A percentile compares a stretch with the other conserved stretches of the same genome.
These are phyloP conservation scores for Ancistrus triradiatus DNA, from an alignment of 2,113 vertebrate species.

Conservation along the genomic window DNA sequence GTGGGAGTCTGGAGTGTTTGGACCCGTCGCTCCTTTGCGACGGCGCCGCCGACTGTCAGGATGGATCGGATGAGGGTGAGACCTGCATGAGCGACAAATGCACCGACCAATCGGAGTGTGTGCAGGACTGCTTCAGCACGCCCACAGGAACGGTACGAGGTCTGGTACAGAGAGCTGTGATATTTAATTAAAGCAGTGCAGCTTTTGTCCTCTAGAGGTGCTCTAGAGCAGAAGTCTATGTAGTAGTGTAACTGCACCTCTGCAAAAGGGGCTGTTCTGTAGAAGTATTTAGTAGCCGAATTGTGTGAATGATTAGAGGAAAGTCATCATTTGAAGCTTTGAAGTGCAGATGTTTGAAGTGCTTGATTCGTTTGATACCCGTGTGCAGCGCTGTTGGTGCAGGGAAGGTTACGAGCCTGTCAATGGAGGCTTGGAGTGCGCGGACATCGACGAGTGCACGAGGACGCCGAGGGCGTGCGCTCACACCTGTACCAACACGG, in stretches of 20 bases:
- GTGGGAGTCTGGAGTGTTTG: constrained; percentile 69
- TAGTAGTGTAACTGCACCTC: too few species aligned
- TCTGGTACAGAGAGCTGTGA: background rate
- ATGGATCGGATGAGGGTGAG: constrained; percentile 78
- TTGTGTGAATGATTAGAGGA: too few species aligned
- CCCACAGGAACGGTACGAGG: constrained; percentile 75
- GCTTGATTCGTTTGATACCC: too few species aligned
- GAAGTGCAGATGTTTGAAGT: too few species aligned
- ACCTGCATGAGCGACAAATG: constrained; percentile 56
- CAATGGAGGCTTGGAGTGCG: constrained; percentile 58
- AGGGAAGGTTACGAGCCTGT: constrained; percentile 67
- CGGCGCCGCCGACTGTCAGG: constrained; percentile 64
- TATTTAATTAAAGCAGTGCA: background rate
- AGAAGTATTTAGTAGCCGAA: too few species aligned
- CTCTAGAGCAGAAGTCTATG: background rate
- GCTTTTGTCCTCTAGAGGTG: background rate
- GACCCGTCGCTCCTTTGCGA: constrained; percentile 71
- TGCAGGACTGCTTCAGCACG: constrained; percentile 71
- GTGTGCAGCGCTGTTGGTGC: constrained; percentile 76
- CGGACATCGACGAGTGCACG: constrained; percentile 79
- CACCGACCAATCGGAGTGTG: constrained; percentile 55
- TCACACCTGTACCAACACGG: constrained; percentile 76
- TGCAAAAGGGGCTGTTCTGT: too few species aligned
- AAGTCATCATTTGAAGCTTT: too few species aligned
- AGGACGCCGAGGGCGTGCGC: constrained; percentile 61